These are phyloP conservation scores for Drosophila stalkeri DNA, from an alignment of 2,888 invertebrate genomes.

Conservation along the genomic window DNA sequence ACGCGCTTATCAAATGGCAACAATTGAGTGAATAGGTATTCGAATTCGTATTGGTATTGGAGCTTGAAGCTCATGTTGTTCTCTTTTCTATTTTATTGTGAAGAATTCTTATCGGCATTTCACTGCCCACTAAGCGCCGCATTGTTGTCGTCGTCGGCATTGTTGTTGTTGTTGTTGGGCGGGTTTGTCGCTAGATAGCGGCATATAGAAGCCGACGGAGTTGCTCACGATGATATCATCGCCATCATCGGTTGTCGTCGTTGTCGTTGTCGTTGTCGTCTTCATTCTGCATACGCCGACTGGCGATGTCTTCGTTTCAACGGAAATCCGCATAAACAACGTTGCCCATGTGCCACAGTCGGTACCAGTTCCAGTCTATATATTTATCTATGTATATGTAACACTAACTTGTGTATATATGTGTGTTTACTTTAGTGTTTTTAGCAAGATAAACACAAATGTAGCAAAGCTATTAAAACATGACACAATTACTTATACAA, in stretches of 20 bases:
- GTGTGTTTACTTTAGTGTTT: conserved; percentile 71
- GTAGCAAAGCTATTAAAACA: conserved; percentile 58
- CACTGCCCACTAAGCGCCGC: conserved; percentile 38
- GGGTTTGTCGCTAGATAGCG: conserved; percentile 64
- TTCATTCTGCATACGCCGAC: conserved; percentile 56
- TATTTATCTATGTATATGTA: conserved; percentile 17
- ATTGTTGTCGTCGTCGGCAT: conserved; percentile 35
- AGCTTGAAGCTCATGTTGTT: conserved; percentile 32
- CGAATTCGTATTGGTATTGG: conserved; percentile 34
- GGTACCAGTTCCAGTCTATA: conserved; percentile 15
- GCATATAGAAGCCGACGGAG: conserved; percentile 57
- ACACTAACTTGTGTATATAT: background rate
- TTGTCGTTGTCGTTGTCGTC: conserved; percentile 35
- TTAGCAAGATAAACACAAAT: conserved; percentile 73
- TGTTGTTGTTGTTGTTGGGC: conserved; percentile 38
- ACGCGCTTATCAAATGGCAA: conserved; percentile 59
- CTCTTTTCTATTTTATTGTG: conserved; percentile 18
- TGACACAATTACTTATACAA: conserved; percentile 62
- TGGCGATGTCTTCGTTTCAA: conserved; percentile 58
- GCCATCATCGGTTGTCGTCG: conserved; percentile 48
- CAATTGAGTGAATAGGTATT: conserved; percentile 26
- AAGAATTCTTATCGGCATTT: conserved; percentile 59
- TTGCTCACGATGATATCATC: conserved; percentile 71
- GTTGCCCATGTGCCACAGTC: conserved; percentile 57
- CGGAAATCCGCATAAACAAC: conserved; percentile 82